Percentiles rank a stretch among this genome's conserved stretches.
phyloP scores from a whole-genome alignment of 1,140 invertebrate species.

The Caenorhabditis latens region DNA sequence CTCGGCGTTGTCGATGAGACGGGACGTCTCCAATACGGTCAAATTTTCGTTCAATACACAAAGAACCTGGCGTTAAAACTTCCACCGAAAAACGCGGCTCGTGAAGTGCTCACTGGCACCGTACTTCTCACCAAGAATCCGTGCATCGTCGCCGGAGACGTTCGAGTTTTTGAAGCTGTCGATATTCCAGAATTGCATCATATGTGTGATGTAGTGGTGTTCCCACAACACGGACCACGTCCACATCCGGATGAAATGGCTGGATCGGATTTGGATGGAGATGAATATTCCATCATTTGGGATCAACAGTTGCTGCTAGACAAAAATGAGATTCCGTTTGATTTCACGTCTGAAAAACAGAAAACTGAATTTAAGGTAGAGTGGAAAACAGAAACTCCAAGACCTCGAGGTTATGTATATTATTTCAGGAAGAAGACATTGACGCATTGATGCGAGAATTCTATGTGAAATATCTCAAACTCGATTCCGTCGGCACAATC shows the following conservation, averaged over 20 bases:
- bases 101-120: slow-evolving; percentile 16
- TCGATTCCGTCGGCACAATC: slow-evolving; percentile 70
- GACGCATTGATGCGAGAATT: slow-evolving; percentile 67
- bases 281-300: slow-evolving; percentile 77
- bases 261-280: slow-evolving; percentile 77
- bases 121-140: slow-evolving; percentile 77
- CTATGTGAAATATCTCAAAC: slow-evolving; percentile 69
- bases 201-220: slow-evolving; percentile 77
- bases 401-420: too few relatives aligned
- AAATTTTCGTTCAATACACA: slow-evolving; percentile 73
- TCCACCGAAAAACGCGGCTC: slow-evolving; percentile 36
- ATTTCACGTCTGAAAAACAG: slow-evolving; percentile 65
- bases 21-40: slow-evolving; percentile 70
- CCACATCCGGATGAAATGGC: slow-evolving; percentile 78
- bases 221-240: slow-evolving; percentile 74
- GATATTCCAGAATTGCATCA: slow-evolving; percentile 74
- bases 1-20: slow-evolving; percentile 76
- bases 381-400: too few relatives aligned
- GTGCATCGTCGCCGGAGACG: slow-evolving; percentile 77
- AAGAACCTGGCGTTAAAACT: slow-evolving; percentile 62
- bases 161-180: slow-evolving; percentile 75
- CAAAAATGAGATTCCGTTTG: slow-evolving; percentile 68
- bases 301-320: slow-evolving; percentile 71
- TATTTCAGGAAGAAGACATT: too few relatives aligned
- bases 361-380: slow-evolving; percentile 5